phyloP scores from a whole-genome alignment of 2,797 vertebrate genomes.

The Selene dorsalis region DNA sequence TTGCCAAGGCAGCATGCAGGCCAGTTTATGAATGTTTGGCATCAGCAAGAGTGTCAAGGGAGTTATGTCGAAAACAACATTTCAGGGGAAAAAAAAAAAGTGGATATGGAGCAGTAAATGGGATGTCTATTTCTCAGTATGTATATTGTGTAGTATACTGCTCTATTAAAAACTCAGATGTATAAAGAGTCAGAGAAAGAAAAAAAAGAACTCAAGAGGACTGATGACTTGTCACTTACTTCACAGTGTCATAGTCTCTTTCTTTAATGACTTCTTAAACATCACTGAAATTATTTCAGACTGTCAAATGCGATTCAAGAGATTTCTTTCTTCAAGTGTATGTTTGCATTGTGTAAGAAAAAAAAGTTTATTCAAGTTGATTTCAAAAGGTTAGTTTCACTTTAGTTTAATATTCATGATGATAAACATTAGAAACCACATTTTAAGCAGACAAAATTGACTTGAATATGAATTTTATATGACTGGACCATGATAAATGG shows the following conservation, averaged over 20 bases:
- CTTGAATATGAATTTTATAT: too few species aligned
- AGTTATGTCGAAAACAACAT: slow-evolving; percentile 30
- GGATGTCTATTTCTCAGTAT: slow-evolving; percentile 31
- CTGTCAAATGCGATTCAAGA: not conserved
- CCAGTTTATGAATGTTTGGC: slow-evolving; percentile 40
- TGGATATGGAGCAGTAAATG: slow-evolving; percentile 36
- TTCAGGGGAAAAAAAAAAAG: not conserved
- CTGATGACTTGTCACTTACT: not conserved
- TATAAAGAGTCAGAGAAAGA: slow-evolving; percentile 15
- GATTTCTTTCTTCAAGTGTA: not conserved
- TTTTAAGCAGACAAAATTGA: not conserved
- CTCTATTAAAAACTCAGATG: slow-evolving; percentile 10
- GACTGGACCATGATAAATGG: too few species aligned
- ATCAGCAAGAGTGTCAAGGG: slow-evolving; percentile 38
- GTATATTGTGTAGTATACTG: slow-evolving; percentile 21
- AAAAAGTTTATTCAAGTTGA: not conserved
- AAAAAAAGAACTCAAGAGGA: not conserved
- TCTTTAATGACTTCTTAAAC: not conserved
- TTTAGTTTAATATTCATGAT: not conserved
- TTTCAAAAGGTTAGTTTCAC: too few species aligned
- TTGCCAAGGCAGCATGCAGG: slow-evolving; percentile 43
- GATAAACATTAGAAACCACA: not conserved
- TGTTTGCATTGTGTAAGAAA: not conserved
- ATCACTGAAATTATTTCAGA: not conserved
- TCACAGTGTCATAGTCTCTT: not conserved